A percentile compares a stretch with the other conserved stretches of the same genome.
These are phyloP conservation scores for Metaphire vulgaris DNA, from an alignment of 1,140 invertebrate species.

Conservation along the genomic window DNA sequence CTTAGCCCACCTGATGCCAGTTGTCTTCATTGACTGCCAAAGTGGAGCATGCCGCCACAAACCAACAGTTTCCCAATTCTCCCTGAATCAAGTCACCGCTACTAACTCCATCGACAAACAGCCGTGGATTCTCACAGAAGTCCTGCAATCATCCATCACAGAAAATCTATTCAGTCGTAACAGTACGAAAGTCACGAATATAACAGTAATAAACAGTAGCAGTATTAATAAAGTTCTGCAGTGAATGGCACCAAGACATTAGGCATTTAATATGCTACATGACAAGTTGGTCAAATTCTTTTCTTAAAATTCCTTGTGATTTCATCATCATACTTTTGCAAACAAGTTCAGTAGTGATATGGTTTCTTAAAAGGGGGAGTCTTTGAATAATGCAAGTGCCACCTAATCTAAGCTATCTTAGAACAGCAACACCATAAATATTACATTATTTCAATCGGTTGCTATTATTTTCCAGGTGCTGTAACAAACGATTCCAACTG, in stretches of 20 bases:
- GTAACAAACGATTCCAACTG: not conserved
- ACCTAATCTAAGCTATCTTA: too few relatives aligned
- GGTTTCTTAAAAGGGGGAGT: too few relatives aligned
- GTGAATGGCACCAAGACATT: not conserved
- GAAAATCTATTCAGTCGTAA: not conserved
- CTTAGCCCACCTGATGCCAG: constrained; percentile 57
- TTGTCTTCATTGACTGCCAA: constrained; percentile 58
- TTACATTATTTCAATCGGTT: not conserved
- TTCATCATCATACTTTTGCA: too few relatives aligned
- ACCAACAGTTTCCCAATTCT: constrained; percentile 61
- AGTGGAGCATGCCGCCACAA: constrained; percentile 60
- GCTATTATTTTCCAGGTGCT: not conserved
- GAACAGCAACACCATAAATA: not conserved
- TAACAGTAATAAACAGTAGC: not conserved
- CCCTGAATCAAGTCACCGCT: constrained; percentile 59
- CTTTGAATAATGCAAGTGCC: too few relatives aligned
- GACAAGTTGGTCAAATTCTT: not conserved
- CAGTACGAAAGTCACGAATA: not conserved
- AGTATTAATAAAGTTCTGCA: not conserved
- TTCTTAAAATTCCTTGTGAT: not conserved
- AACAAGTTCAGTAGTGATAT: too few relatives aligned
- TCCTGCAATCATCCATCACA: constrained; percentile 47
- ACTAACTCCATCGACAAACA: constrained; percentile 58
- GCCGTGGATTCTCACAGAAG: constrained; percentile 53
- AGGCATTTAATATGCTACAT: not conserved